A percentile compares a stretch with the other conserved stretches of the same genome.
Evolutionary conservation across 2,797 vertebrate species (phyloP).

Genomic region (Tragopan temminckii): DNA sequence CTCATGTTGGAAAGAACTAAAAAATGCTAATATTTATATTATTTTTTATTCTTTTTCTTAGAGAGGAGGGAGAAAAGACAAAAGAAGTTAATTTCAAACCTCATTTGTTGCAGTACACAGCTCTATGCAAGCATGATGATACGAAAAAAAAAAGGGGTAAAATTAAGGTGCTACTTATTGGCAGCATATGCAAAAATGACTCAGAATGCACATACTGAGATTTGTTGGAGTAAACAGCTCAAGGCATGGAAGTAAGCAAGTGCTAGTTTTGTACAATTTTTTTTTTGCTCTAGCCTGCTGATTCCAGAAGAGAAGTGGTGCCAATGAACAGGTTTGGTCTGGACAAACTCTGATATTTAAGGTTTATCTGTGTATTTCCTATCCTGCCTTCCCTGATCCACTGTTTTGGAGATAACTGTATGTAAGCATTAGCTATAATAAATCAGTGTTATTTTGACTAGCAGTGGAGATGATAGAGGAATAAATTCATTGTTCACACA

Average conservation of each 20-base stretch:
- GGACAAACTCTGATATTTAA: neutral
- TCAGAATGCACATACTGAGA: neutral
- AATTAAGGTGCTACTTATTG: neutral
- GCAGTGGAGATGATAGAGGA: neutral
- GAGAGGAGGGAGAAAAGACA: neutral
- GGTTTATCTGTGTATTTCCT: neutral
- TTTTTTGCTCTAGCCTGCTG: neutral
- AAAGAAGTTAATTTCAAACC: neutral
- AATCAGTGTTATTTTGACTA: neutral
- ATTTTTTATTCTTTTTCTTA: too few species aligned
- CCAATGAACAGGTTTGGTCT: neutral
- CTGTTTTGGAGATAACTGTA: neutral
- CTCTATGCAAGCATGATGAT: neutral
- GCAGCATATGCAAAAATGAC: neutral
- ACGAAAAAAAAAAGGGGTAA: neutral
- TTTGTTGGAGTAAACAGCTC: neutral
- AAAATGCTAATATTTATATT: neutral
- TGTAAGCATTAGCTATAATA: neutral
- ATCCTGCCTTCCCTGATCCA: accelerated
- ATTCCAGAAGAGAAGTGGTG: neutral
- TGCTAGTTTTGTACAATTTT: accelerated
- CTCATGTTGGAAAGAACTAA: neutral
- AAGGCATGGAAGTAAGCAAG: neutral
- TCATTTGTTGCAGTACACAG: neutral
- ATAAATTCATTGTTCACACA: neutral